Evolutionary conservation across 2,113 vertebrate species (phyloP).

Genomic region (Athene noctua): DNA sequence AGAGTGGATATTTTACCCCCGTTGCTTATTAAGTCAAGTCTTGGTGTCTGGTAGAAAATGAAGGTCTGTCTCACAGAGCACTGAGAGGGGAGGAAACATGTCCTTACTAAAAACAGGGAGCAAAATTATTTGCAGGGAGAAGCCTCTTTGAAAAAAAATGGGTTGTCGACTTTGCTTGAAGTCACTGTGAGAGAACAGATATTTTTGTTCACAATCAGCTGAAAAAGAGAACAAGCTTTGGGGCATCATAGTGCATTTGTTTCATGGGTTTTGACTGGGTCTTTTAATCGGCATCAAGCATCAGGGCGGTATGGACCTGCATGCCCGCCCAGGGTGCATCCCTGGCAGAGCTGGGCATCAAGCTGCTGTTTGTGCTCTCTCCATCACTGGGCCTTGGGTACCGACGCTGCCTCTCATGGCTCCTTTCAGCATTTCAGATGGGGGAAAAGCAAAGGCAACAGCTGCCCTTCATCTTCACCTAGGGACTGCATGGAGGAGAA

Average conservation of each 20-base stretch:
- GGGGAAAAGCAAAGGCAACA: neutral
- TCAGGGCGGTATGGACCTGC: accelerated
- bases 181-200: neutral
- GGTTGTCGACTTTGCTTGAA: neutral
- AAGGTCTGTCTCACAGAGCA: slow-evolving; percentile 59
- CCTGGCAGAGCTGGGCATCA: accelerated
- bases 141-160: neutral
- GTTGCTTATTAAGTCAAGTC: slow-evolving; percentile 86
- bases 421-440: neutral
- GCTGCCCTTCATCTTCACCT: neutral
- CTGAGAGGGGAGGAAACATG: neutral
- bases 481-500: neutral
- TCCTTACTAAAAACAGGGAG: neutral
- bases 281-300: accelerated
- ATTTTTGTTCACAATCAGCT: neutral
- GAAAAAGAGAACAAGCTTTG: neutral
- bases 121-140: neutral
- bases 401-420: accelerated
- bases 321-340: accelerated
- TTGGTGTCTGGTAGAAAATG: slow-evolving; percentile 80
- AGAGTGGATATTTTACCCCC: slow-evolving; percentile 80
- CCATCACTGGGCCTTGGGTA: accelerated
- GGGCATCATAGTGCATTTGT: accelerated
- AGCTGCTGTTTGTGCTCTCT: neutral
- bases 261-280: neutral